These are phyloP conservation scores for Druon quercuslanigerum DNA, from an alignment of 1,140 invertebrate genomes.

Conservation along the genomic window DNA sequence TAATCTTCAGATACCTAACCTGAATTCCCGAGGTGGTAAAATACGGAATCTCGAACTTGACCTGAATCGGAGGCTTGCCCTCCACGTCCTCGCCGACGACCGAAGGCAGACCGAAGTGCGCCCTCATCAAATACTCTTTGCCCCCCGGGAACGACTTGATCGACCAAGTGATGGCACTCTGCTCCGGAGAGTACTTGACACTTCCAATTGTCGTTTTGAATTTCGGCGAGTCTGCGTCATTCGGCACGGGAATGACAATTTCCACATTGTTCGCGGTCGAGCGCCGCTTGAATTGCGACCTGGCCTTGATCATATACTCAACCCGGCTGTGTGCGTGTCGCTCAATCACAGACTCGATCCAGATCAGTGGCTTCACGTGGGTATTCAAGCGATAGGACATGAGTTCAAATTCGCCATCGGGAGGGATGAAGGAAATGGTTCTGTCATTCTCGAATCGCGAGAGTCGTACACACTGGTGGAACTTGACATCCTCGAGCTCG, in stretches of 20 bases:
- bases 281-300: slow-evolving; percentile 98
- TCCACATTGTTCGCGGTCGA: slow-evolving; percentile 99
- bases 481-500: slow-evolving; percentile 99
- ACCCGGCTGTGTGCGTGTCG: slow-evolving; percentile 98
- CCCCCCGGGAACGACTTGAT: slow-evolving; percentile 99
- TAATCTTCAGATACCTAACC: slow-evolving; percentile 98
- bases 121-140: slow-evolving; percentile 99
- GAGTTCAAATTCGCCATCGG: slow-evolving; percentile 99
- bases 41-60: slow-evolving; percentile 99
- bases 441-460: slow-evolving; percentile 99
- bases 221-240: slow-evolving; percentile 98
- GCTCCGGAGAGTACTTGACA: slow-evolving; percentile 98
- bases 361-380: slow-evolving; percentile 98
- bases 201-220: slow-evolving; percentile 99
- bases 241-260: slow-evolving; percentile 98
- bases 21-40: slow-evolving; percentile 99
- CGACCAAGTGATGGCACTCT: slow-evolving; percentile 99
- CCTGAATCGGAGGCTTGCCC: slow-evolving; percentile 98
- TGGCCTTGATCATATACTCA: slow-evolving; percentile 99
- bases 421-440: slow-evolving; percentile 99
- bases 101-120: slow-evolving; percentile 99
- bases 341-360: slow-evolving; percentile 99
- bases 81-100: slow-evolving; percentile 97
- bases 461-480: slow-evolving; percentile 98
- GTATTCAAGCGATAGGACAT: slow-evolving; percentile 99